A percentile compares a stretch with the other conserved stretches of the same genome.
These are phyloP conservation scores for Holothuria glaberrima DNA, from an alignment of 35 echinoderm and acorn worm genomes.

Conservation along the genomic window DNA sequence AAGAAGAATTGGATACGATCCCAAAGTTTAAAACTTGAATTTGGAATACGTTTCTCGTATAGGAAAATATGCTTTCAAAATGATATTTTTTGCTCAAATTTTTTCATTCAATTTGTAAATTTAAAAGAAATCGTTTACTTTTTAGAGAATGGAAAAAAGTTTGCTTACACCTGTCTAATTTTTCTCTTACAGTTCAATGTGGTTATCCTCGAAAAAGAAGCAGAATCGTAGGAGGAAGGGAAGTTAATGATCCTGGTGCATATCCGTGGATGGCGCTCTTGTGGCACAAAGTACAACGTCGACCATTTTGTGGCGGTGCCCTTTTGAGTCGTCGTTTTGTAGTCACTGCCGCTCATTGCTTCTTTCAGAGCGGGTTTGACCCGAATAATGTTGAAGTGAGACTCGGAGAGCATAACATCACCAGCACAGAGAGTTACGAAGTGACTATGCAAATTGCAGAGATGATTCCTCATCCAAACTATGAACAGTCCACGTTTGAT, in stretches of 20 bases:
- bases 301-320: conserved; percentile 78
- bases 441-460: conserved; percentile 51
- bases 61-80: too few relatives aligned
- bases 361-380: neutral
- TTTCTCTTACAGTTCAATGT: conserved; percentile 60
- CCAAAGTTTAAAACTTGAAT: too few relatives aligned
- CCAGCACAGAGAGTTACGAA: conserved; percentile 33
- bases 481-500: conserved; percentile 71
- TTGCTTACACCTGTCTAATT: neutral
- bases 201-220: conserved; percentile 58
- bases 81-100: neutral
- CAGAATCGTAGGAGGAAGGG: conserved; percentile 77
- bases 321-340: conserved; percentile 81
- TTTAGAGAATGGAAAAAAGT: too few relatives aligned
- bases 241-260: conserved; percentile 60
- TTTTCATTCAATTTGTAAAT: neutral
- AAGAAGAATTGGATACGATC: too few relatives aligned
- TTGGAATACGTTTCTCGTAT: too few relatives aligned
- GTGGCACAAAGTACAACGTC: conserved; percentile 51
- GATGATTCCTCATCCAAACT: conserved; percentile 76
- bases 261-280: conserved; percentile 87
- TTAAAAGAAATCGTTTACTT: neutral
- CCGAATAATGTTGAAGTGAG: conserved; percentile 52
- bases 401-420: conserved; percentile 65
- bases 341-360: conserved; percentile 91